Evolutionary conservation across 2,888 invertebrate species (phyloP).

Genomic region (Lymantria dispar): DNA sequence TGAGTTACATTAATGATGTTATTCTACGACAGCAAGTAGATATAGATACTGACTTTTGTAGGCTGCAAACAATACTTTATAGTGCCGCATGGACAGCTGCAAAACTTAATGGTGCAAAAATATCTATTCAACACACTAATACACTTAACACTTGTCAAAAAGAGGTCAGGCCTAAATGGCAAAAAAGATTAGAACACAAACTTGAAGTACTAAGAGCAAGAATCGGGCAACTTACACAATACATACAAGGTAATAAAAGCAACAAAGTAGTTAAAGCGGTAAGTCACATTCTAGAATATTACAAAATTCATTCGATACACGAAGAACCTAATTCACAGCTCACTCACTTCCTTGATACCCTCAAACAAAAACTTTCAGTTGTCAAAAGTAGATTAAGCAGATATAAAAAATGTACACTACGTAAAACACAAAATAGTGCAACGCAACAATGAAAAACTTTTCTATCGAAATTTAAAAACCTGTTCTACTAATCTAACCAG

Average conservation of each 20-base stretch:
- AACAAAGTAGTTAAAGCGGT: neutral
- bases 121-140: neutral
- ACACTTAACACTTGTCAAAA: neutral
- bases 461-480: neutral
- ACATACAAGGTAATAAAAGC: neutral
- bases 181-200: neutral
- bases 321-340: neutral
- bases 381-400: too few relatives aligned
- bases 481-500: neutral
- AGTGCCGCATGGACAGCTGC: neutral
- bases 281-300: neutral
- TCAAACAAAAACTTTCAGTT: too few relatives aligned
- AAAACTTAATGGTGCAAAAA: neutral
- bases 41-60: neutral
- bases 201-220: neutral
- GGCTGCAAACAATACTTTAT: neutral
- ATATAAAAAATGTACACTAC: neutral
- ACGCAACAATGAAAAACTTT: conserved; percentile 3
- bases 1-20: neutral
- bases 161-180: neutral
- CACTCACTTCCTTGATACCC: conserved; percentile 2
- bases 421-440: conserved; percentile 1
- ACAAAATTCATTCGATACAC: neutral
- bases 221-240: neutral
- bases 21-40: neutral